A percentile compares a stretch with the other conserved stretches of the same genome.
phyloP scores from a whole-genome alignment of 2,113 vertebrate genomes.

The Scortum barcoo region DNA sequence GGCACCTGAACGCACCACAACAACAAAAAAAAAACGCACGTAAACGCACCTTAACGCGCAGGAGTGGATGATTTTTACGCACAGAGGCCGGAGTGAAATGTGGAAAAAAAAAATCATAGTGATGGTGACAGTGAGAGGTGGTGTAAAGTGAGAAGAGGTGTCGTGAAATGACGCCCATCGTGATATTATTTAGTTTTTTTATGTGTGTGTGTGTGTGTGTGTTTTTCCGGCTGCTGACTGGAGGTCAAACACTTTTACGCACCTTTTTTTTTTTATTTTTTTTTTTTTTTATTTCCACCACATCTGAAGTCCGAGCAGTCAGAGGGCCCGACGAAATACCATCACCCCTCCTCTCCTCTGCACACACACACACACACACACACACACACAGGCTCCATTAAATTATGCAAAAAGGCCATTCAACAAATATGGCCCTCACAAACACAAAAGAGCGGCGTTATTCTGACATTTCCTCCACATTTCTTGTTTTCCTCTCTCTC shows the following conservation, averaged over 20 bases:
- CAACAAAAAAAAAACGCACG: too few relatives aligned
- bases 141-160: neutral
- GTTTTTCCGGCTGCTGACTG: slow-evolving; percentile 7
- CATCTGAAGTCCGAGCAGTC: slow-evolving; percentile 65
- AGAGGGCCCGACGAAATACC: slow-evolving; percentile 68
- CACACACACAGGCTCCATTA: slow-evolving; percentile 56
- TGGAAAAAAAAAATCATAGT: neutral
- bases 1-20: slow-evolving; percentile 55
- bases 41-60: neutral
- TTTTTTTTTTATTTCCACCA: slow-evolving; percentile 51
- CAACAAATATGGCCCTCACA: slow-evolving; percentile 75
- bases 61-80: slow-evolving; percentile 27
- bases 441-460: slow-evolving; percentile 70
- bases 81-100: neutral
- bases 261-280: slow-evolving; percentile 13
- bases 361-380: slow-evolving; percentile 32
- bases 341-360: slow-evolving; percentile 40
- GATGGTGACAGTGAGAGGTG: neutral
- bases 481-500: slow-evolving; percentile 68
- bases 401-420: slow-evolving; percentile 80
- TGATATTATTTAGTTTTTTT: neutral
- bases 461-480: slow-evolving; percentile 71
- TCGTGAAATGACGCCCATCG: too few relatives aligned
- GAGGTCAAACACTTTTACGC: slow-evolving; percentile 54
- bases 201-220: too few relatives aligned